Conservation (phyloP, 1,140 invertebrate genomes). For the Eupristina koningsbergeri region DNA sequence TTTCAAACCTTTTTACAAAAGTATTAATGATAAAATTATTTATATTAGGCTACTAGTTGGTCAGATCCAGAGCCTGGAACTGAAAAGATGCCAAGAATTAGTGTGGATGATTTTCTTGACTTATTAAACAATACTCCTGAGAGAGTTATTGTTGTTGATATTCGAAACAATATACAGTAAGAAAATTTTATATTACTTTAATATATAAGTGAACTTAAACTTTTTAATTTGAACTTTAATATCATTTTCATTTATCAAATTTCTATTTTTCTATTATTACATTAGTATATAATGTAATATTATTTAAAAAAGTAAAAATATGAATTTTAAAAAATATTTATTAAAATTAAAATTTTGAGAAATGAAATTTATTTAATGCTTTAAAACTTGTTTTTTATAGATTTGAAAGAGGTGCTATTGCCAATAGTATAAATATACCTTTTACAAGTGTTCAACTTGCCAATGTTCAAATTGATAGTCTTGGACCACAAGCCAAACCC, state of each 20-base stretch:
- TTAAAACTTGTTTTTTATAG: slow-evolving; percentile 70
- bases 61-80: slow-evolving; percentile 67
- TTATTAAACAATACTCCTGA: slow-evolving; percentile 78
- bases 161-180: slow-evolving; percentile 82
- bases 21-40: slow-evolving; percentile 36
- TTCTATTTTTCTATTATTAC: too few species aligned
- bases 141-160: slow-evolving; percentile 84
- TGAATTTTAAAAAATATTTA: slow-evolving; percentile 38
- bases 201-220: too few species aligned
- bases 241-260: too few species aligned
- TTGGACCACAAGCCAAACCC: slow-evolving; percentile 77
- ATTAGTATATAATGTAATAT: too few species aligned
- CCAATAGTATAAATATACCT: slow-evolving; percentile 89
- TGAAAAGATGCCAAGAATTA: slow-evolving; percentile 81
- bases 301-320: neutral
- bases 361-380: neutral
- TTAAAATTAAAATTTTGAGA: slow-evolving; percentile 8
- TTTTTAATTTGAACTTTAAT: too few species aligned
- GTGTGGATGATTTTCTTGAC: slow-evolving; percentile 86
- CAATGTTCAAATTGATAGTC: slow-evolving; percentile 76
- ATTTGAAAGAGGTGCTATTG: slow-evolving; percentile 82
- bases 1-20: neutral
- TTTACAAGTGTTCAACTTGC: slow-evolving; percentile 83
- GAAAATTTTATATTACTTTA: slow-evolving; percentile 40
- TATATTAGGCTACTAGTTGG: slow-evolving; percentile 79